Evolutionary conservation across 2,888 invertebrate species (phyloP), one percentile per base, ranked within the genome.

Genomic region (Leptura quadrifasciata): DNA sequence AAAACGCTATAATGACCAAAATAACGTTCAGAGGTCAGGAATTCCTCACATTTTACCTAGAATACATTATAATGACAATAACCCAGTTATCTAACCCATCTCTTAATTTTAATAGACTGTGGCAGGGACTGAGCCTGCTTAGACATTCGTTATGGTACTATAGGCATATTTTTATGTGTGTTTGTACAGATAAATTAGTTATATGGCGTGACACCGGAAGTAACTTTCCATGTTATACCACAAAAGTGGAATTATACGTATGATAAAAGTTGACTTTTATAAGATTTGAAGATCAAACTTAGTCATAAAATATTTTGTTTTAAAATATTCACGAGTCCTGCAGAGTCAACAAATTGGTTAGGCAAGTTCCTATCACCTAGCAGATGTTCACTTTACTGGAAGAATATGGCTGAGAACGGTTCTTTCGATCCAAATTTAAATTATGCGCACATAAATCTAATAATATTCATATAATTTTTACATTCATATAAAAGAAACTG

Each of bases 1-100:
- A 52, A 71, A 39, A 60, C 52, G n/a, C 24, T 17, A 57, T 31
- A 61, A 71, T 61, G 71, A 71, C 52, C 71, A 47, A 17, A 47
- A 24, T 52, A 52, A 15, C 57, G 52, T 57, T 52, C 52, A 24
- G 24, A 52, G 21, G 31, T 24, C 24, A 39, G 71, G 17, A 39
- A 65, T 61, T 71, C 61, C 52, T 71, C 39, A 31, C 69, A 21
- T 35, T 68, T 58, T 63, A 31, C 35, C n/a, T 35, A 8, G 35
- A 18, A 63, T 27, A 31, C 39, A 35, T 63, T 63, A 63, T 63
- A 17, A 35, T 39, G 39, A 63, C 31, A 63, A 35, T 63, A 31
- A 63, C 18, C n/a, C 18, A 17, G 63, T 35, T 63, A 63, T 63
- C 63, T 63, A 20, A 39, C 17, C 17, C 39, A 63, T 35, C 39